These are phyloP conservation scores for Orientallactaga sibirica DNA, from an alignment of 2,797 vertebrate genomes.

Conservation along the genomic window DNA sequence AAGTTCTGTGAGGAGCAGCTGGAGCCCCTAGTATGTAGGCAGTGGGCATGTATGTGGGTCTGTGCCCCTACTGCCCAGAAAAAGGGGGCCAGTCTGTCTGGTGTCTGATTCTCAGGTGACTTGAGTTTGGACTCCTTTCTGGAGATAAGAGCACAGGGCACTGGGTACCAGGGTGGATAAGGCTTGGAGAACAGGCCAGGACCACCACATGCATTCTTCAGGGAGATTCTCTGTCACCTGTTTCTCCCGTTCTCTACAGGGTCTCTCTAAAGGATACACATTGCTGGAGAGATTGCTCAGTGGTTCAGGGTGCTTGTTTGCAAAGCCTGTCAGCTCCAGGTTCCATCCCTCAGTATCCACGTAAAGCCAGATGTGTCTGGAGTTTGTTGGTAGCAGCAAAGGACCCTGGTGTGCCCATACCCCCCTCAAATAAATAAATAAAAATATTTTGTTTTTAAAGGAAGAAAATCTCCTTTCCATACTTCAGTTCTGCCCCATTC, in stretches of 20 bases:
- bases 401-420: too few species aligned
- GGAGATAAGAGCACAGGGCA: not conserved
- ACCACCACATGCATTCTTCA: accelerated
- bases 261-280: not conserved
- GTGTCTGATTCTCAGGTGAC: too few species aligned
- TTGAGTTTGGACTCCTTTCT: not conserved
- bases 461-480: not conserved
- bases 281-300: not conserved
- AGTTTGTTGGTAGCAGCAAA: too few species aligned
- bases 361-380: too few species aligned
- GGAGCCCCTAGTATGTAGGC: accelerated
- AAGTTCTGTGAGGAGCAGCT: too few species aligned
- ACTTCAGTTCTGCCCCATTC: accelerated
- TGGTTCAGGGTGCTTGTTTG: too few species aligned
- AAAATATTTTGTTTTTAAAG: too few species aligned
- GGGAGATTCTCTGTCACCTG: not conserved
- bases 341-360: too few species aligned
- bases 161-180: not conserved
- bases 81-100: not conserved
- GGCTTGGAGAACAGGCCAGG: not conserved
- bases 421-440: too few species aligned
- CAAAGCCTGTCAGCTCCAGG: too few species aligned
- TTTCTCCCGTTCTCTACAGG: not conserved
- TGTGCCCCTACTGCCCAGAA: not conserved
- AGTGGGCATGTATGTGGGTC: accelerated